A percentile compares a stretch with the other conserved stretches of the same genome.
These are phyloP conservation scores for Mormyrus proboscirostris DNA, from an alignment of 2,797 vertebrate genomes.

Conservation along the genomic window DNA sequence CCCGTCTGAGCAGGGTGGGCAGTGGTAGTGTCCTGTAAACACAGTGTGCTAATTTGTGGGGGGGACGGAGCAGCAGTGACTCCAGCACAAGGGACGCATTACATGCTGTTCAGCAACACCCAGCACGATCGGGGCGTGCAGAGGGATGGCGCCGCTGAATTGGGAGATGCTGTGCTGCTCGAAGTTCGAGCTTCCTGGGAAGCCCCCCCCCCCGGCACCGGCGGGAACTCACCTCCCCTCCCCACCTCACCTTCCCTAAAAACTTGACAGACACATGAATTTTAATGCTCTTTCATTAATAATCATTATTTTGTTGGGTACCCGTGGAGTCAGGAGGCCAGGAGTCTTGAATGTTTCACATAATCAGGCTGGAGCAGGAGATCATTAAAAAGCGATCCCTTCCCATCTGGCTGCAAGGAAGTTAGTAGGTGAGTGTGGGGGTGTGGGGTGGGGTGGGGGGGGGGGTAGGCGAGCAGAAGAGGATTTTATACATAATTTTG, in stretches of 20 bases:
- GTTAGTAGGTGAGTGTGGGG: not conserved
- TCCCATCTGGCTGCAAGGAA: not conserved
- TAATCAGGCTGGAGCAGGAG: not conserved
- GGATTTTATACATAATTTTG: not conserved
- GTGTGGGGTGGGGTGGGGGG: not conserved
- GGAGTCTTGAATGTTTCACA: constrained; percentile 14
- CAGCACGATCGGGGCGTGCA: not conserved
- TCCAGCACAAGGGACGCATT: not conserved
- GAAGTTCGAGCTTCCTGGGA: not conserved
- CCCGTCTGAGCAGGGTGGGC: not conserved
- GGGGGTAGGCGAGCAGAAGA: not conserved
- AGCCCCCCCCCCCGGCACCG: not conserved
- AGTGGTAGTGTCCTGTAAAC: not conserved
- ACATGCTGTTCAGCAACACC: not conserved
- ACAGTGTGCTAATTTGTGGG: not conserved
- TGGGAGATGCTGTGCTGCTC: not conserved
- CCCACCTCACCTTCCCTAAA: not conserved
- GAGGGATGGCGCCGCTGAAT: not conserved
- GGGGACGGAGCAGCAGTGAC: not conserved
- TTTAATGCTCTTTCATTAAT: constrained; percentile 20
- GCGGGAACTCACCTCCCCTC: not conserved
- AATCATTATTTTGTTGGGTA: constrained; percentile 11
- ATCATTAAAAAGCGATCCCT: constrained; percentile 3
- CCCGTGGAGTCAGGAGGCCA: not conserved
- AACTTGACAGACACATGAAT: constrained; percentile 13